Percentiles rank a stretch among this genome's conserved stretches.
Evolutionary conservation across 2,888 invertebrate genomes (phyloP).

Genomic region (Tiliacea aurago): DNA sequence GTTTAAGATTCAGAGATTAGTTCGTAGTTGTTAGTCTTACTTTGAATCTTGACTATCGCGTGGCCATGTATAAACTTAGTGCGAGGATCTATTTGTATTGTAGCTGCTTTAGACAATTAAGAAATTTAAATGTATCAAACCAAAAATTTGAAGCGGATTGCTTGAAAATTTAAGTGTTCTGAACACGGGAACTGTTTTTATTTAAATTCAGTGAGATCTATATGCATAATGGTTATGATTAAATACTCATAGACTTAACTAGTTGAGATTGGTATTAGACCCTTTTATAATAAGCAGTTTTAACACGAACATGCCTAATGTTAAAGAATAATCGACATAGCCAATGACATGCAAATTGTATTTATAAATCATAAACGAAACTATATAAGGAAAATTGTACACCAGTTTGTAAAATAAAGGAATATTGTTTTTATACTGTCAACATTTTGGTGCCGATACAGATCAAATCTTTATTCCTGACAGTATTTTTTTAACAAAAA

Average conservation of each 20-base stretch:
- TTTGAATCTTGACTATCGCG: conserved; percentile 80
- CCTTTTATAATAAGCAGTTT: conserved; percentile 62
- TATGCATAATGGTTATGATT: conserved; percentile 81
- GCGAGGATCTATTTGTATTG: conserved; percentile 68
- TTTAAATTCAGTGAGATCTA: conserved; percentile 83
- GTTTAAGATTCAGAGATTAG: conserved; percentile 74
- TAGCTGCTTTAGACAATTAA: conserved; percentile 80
- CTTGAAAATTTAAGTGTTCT: conserved; percentile 90
- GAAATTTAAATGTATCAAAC: conserved; percentile 86
- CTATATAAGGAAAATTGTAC: conserved; percentile 27
- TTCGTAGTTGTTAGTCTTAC: conserved; percentile 66
- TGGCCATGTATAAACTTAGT: conserved; percentile 85
- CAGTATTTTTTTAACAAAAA: conserved; percentile 60
- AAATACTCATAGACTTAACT: conserved; percentile 86
- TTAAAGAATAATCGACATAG: conserved; percentile 56
- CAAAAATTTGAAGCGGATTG: conserved; percentile 90
- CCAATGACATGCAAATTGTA: conserved; percentile 43
- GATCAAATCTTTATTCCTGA: conserved; percentile 54
- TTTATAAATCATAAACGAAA: conserved; percentile 29
- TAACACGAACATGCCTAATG: conserved; percentile 45
- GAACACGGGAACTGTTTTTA: conserved; percentile 84
- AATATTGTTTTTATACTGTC: conserved; percentile 36
- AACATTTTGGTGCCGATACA: conserved; percentile 36
- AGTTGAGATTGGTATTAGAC: conserved; percentile 73
- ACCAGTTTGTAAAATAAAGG: conserved; percentile 19